Percentiles rank a stretch among this genome's conserved stretches.
phyloP scores from a whole-genome alignment of 2,888 invertebrate genomes.

The Calameuta idolon region DNA sequence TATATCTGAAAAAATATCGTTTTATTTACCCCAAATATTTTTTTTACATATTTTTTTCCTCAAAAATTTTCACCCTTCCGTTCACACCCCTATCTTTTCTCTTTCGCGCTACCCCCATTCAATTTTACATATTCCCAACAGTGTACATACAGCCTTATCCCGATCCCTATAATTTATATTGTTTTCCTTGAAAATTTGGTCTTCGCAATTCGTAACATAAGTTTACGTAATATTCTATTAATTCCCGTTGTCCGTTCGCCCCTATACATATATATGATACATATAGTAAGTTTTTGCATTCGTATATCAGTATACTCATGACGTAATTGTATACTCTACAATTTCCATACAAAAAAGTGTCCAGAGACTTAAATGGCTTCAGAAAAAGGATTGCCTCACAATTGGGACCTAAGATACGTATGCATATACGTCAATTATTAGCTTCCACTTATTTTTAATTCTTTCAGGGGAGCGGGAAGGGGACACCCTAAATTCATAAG shows the following conservation, averaged over 20 bases:
- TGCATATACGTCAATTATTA: background rate
- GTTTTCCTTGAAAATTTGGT: constrained; percentile 28
- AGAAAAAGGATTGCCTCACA: background rate
- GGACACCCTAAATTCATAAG: background rate
- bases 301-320: background rate
- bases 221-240: constrained; percentile 19
- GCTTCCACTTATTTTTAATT: background rate
- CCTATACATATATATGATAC: background rate
- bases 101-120: background rate
- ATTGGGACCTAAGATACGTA: background rate
- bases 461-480: background rate
- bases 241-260: background rate
- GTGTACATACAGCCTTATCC: background rate
- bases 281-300: background rate
- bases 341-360: background rate
- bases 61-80: background rate
- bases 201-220: constrained; percentile 35
- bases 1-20: background rate
- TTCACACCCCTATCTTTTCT: no score
- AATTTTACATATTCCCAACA: background rate
- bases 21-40: background rate
- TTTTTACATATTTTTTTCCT: background rate
- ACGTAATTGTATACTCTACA: background rate
- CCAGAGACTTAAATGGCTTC: background rate
- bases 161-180: background rate